A percentile compares a stretch with the other conserved stretches of the same genome.
These are phyloP conservation scores for Riparia riparia DNA, from an alignment of 2,113 vertebrate genomes.

Conservation along the genomic window DNA sequence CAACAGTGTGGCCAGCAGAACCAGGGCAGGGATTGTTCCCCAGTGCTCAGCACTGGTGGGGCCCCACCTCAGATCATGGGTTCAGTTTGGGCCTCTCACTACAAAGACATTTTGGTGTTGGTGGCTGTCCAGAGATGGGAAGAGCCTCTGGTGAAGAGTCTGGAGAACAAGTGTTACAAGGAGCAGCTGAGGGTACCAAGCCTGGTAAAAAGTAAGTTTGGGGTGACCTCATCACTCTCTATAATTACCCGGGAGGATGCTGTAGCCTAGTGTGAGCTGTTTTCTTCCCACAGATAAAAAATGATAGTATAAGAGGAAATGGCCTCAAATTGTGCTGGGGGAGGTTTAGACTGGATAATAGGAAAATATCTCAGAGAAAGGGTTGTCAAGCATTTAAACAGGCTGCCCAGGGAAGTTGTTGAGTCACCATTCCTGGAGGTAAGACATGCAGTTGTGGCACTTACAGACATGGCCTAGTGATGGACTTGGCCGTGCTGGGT, in stretches of 20 bases:
- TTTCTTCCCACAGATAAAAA: not conserved
- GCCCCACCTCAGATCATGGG: rapidly evolving
- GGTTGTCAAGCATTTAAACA: not conserved
- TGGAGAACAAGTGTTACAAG: not conserved
- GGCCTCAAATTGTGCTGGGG: not conserved
- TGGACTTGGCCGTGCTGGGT: not conserved
- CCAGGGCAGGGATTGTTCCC: not conserved
- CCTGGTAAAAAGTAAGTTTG: not conserved
- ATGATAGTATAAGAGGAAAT: not conserved
- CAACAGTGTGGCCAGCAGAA: not conserved
- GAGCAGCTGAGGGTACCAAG: not conserved
- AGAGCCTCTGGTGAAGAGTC: not conserved
- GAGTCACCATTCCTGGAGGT: not conserved
- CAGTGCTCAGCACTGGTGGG: rapidly evolving
- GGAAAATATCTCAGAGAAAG: not conserved
- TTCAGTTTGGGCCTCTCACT: not conserved
- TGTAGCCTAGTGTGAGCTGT: not conserved
- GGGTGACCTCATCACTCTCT: not conserved
- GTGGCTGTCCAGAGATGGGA: not conserved
- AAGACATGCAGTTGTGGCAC: not conserved
- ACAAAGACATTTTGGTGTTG: not conserved
- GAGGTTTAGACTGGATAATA: not conserved
- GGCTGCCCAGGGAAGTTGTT: not conserved
- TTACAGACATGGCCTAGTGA: too few relatives aligned
- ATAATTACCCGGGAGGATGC: not conserved